Conservation (phyloP, 2,888 invertebrate genomes). For the Agonopterix subpropinquella region DNA sequence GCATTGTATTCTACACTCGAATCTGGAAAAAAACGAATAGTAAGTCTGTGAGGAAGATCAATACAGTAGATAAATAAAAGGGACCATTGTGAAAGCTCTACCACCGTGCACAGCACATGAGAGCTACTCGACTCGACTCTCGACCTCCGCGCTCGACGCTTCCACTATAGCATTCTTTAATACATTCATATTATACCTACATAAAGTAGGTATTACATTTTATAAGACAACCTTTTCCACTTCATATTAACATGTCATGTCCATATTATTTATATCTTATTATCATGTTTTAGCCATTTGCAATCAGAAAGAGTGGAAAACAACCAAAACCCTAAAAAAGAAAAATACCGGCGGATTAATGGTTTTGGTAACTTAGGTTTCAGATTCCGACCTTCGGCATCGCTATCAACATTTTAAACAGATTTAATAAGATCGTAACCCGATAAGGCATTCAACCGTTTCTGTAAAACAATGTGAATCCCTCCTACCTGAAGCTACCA, state of each 20-base stretch:
- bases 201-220: too few relatives aligned
- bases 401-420: constrained; percentile 1
- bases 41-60: constrained; percentile 51
- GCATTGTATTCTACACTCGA: constrained; percentile 46
- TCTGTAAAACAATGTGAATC: constrained; percentile 54
- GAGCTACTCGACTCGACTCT: constrained; percentile 16
- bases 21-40: constrained; percentile 39
- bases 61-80: constrained; percentile 61
- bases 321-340: neutral
- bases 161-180: neutral
- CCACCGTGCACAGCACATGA: constrained; percentile 19
- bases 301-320: too few relatives aligned
- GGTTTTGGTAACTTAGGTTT: neutral
- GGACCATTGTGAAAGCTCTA: constrained; percentile 45
- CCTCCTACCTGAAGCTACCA: constrained; percentile 42
- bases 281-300: neutral
- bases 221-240: too few relatives aligned
- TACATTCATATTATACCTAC: neutral
- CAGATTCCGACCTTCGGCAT: neutral
- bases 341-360: neutral
- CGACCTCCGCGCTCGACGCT: constrained; percentile 10
- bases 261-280: neutral
- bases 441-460: constrained; percentile 48
- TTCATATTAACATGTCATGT: neutral
- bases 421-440: constrained; percentile 18